These are phyloP conservation scores for Lepidurus arcticus DNA, from an alignment of 1,140 invertebrate genomes.

Conservation along the genomic window DNA sequence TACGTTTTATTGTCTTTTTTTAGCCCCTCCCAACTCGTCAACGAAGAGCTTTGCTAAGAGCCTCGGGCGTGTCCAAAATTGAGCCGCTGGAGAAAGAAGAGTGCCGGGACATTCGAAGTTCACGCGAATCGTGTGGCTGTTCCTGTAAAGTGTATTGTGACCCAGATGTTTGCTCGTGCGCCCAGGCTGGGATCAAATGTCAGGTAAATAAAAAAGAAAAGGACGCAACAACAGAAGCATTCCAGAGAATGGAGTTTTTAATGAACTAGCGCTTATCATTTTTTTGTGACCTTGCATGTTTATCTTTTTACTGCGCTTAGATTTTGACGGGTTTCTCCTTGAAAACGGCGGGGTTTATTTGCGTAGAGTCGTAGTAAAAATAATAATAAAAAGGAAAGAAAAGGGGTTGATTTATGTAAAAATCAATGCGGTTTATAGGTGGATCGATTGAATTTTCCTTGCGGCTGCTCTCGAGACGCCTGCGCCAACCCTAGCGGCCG, in stretches of 20 bases:
- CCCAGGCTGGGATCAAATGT: constrained; percentile 90
- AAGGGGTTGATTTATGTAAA: constrained; percentile 20
- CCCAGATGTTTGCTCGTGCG: constrained; percentile 90
- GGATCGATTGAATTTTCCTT: constrained; percentile 91
- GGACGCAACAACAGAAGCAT: background rate
- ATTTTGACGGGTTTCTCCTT: background rate
- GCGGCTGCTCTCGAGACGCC: constrained; percentile 88
- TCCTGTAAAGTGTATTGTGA: constrained; percentile 89
- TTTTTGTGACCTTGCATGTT: constrained; percentile 2
- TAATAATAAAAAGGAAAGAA: background rate
- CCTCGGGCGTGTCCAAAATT: constrained; percentile 87
- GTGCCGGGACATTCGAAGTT: constrained; percentile 83
- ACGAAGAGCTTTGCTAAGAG: constrained; percentile 73
- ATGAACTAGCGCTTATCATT: background rate
- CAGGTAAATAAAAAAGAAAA: constrained; percentile 54
- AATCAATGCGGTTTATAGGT: constrained; percentile 52
- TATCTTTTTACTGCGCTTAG: background rate
- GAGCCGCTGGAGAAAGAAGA: constrained; percentile 90
- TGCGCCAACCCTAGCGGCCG: constrained; percentile 88
- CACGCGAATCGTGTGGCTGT: constrained; percentile 91
- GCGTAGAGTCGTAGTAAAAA: background rate
- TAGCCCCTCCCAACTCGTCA: constrained; percentile 88
- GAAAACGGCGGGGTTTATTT: background rate
- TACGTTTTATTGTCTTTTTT: constrained; percentile 25
- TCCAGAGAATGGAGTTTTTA: background rate